Evolutionary conservation across 2,888 invertebrate genomes (phyloP).

Genomic region (Drosophila antonietae): DNA sequence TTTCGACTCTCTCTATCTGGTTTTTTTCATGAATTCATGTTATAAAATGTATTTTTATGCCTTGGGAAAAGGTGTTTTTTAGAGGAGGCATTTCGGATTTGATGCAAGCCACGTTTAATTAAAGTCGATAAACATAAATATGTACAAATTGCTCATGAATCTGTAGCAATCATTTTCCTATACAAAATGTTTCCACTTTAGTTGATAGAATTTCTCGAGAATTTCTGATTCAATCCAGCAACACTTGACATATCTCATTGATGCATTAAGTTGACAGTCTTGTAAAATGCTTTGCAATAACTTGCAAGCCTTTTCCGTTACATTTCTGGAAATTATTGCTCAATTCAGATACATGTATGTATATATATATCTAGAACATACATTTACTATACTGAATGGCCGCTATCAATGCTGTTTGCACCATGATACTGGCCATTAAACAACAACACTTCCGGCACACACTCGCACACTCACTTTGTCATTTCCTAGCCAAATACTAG

Average conservation of each 20-base stretch:
- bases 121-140: constrained; percentile 4
- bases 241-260: background rate
- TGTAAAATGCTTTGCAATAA: background rate
- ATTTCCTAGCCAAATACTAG: constrained; percentile 38
- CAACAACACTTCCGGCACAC: constrained; percentile 32
- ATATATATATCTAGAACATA: background rate
- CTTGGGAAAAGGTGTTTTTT: background rate
- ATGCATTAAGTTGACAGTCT: constrained; percentile 2
- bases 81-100: background rate
- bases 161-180: too few relatives aligned
- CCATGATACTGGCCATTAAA: constrained; percentile 53
- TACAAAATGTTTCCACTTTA: background rate
- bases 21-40: constrained; percentile 40
- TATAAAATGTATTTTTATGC: constrained; percentile 24
- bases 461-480: background rate
- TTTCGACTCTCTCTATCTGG: background rate
- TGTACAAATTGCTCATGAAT: too few relatives aligned
- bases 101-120: background rate
- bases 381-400: constrained; percentile 22
- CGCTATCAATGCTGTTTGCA: constrained; percentile 50
- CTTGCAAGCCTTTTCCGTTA: constrained; percentile 9
- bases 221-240: constrained; percentile 3
- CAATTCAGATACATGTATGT: constrained; percentile 6
- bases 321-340: constrained; percentile 17
- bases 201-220: constrained; percentile 5